These are phyloP conservation scores for Glareola pratincola DNA, from an alignment of 2,113 vertebrate genomes.

Conservation along the genomic window DNA sequence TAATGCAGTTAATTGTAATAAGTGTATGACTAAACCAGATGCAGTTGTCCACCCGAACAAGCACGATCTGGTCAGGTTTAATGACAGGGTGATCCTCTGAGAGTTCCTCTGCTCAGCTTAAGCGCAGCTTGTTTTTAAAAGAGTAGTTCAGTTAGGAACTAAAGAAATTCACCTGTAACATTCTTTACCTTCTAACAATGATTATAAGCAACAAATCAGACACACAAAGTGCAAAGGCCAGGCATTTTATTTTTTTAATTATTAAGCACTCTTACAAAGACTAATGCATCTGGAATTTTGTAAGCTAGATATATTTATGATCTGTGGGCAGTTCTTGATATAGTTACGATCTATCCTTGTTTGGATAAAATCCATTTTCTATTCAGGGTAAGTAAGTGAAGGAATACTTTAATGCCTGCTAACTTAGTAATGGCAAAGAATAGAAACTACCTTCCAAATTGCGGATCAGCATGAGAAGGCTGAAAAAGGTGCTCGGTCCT, in stretches of 20 bases:
- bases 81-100: background rate
- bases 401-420: background rate
- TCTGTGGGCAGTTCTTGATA: background rate
- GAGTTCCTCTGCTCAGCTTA: background rate
- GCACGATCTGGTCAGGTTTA: background rate
- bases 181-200: background rate
- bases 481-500: background rate
- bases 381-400: background rate
- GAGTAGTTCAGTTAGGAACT: background rate
- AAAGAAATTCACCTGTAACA: background rate
- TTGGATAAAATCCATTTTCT: slow-evolving; percentile 16
- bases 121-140: background rate
- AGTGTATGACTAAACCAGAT: background rate
- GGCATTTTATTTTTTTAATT: background rate
- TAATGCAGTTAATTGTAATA: background rate
- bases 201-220: background rate
- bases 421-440: background rate
- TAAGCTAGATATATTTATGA: background rate
- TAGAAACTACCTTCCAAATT: background rate
- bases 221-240: background rate
- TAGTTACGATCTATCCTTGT: background rate
- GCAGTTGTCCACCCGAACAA: background rate
- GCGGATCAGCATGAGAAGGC: background rate
- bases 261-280: background rate
- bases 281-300: slow-evolving; percentile 13